Conservation (phyloP, 2,113 vertebrate genomes). For the Acanthisitta chloris region DNA sequence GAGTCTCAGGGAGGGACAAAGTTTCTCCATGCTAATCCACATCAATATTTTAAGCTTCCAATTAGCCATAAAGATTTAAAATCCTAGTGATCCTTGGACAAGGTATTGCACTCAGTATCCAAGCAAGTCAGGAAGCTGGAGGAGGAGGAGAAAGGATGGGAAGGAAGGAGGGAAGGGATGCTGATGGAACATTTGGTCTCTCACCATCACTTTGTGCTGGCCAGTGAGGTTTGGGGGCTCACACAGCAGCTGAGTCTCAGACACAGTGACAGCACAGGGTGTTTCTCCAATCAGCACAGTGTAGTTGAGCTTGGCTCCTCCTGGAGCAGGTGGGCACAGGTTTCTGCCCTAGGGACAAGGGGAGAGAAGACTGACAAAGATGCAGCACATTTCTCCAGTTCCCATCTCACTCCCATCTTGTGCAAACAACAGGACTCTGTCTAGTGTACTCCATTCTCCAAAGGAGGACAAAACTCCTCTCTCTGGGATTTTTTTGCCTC, state of each 20-base stretch:
- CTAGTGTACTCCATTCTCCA: fast-evolving
- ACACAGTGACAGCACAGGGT: conserved; percentile 91
- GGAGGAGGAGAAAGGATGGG: background rate
- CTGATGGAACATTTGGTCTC: background rate
- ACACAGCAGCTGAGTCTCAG: conserved; percentile 94
- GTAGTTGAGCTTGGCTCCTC: conserved; percentile 96
- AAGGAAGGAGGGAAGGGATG: background rate
- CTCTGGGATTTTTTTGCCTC: no score
- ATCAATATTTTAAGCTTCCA: background rate
- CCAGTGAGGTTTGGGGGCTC: conserved; percentile 93
- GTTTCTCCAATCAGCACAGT: conserved; percentile 93
- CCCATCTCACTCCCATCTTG: background rate
- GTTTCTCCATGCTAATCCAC: background rate
- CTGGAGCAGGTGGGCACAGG: conserved; percentile 89
- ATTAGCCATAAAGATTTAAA: background rate
- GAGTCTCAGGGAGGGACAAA: background rate
- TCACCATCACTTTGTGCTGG: conserved; percentile 94
- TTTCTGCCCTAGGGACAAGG: conserved; percentile 88
- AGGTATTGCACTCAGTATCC: background rate
- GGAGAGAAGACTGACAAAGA: background rate
- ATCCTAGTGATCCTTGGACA: fast-evolving
- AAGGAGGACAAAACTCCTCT: no score
- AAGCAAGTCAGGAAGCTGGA: background rate
- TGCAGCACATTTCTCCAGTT: background rate
- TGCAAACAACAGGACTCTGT: fast-evolving